phyloP scores from a whole-genome alignment of 2,113 vertebrate genomes.

The Stercorarius parasiticus region DNA sequence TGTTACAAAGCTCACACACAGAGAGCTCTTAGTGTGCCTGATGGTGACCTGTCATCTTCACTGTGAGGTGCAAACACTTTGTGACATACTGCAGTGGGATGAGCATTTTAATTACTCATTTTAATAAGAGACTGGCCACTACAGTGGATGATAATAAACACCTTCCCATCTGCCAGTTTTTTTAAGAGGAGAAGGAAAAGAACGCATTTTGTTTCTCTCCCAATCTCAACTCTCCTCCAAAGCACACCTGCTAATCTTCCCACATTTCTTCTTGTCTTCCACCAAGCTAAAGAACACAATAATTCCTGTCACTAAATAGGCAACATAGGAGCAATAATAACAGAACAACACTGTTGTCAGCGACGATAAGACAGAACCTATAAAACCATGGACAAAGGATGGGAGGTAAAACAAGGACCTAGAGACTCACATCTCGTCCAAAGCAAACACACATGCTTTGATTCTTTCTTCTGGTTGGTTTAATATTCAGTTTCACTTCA shows the following conservation, averaged over 20 bases:
- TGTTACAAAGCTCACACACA: neutral
- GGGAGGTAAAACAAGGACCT: neutral
- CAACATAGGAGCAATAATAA: neutral
- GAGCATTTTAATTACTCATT: slow-evolving; percentile 30
- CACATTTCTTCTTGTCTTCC: neutral
- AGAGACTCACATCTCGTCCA: neutral
- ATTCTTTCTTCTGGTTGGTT: neutral
- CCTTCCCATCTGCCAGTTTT: neutral
- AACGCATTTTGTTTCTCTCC: neutral
- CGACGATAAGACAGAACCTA: neutral
- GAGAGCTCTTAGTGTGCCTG: neutral
- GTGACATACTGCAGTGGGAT: neutral
- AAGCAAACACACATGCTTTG: neutral
- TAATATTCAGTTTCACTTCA: neutral
- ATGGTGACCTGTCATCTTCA: neutral
- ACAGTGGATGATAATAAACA: slow-evolving; percentile 31
- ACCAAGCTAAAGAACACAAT: neutral
- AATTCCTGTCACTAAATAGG: neutral
- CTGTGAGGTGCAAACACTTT: neutral
- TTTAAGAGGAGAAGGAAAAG: neutral
- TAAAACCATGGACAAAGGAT: neutral
- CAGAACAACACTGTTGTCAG: neutral
- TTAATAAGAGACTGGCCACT: neutral
- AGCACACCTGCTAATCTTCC: neutral
- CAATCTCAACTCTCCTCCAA: neutral